These are phyloP conservation scores for Drosophila subobscura DNA, from an alignment of 1,140 invertebrate genomes.

Conservation along the genomic window DNA sequence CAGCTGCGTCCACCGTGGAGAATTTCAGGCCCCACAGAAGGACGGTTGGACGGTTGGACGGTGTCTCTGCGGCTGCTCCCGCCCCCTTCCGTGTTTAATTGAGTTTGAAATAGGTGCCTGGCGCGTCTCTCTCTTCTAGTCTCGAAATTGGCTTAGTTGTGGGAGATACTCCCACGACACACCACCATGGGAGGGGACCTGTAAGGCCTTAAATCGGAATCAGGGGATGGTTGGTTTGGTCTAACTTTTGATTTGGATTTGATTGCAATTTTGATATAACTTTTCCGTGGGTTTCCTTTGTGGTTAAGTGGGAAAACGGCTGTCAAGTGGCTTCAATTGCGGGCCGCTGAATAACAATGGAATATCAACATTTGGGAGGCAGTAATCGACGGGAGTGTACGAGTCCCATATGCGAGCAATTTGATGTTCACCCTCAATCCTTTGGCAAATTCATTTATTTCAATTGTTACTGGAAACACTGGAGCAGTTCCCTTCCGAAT, in stretches of 20 bases:
- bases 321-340: constrained; percentile 15
- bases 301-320: constrained; percentile 21
- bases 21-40: constrained; percentile 36
- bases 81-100: constrained; percentile 70
- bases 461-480: constrained; percentile 65
- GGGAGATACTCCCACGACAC: constrained; percentile 14
- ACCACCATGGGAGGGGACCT: constrained; percentile 8
- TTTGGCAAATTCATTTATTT: constrained; percentile 78
- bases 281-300: constrained; percentile 8
- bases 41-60: not conserved
- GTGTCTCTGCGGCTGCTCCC: not conserved
- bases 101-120: constrained; percentile 78
- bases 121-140: constrained; percentile 17
- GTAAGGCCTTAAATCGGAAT: not conserved
- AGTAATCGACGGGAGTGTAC: constrained; percentile 19
- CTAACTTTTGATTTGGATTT: constrained; percentile 36
- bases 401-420: constrained; percentile 13
- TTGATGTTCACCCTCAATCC: constrained; percentile 71
- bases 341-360: constrained; percentile 3
- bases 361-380: constrained; percentile 31
- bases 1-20: constrained; percentile 50
- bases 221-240: constrained; percentile 5
- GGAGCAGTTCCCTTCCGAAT: constrained; percentile 17
- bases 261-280: constrained; percentile 51
- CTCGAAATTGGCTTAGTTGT: constrained; percentile 76